Conservation (phyloP, 2,113 vertebrate genomes). For the Hystrix brachyura region DNA sequence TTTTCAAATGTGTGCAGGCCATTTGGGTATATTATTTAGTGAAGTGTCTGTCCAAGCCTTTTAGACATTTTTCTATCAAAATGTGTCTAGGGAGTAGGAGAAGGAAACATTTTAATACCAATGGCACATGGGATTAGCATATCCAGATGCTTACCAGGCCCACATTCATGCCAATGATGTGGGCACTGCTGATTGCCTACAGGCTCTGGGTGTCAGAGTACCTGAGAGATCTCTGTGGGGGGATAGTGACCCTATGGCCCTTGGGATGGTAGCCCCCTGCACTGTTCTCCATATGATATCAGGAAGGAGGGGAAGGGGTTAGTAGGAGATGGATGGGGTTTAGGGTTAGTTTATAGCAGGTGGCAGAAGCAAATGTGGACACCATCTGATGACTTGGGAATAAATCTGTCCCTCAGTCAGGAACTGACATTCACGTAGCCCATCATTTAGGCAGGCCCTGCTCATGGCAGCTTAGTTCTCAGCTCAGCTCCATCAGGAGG, state of each 20-base stretch:
- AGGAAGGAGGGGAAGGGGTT: background rate
- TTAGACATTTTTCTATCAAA: background rate
- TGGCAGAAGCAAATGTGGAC: background rate
- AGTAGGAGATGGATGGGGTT: background rate
- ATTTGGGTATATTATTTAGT: background rate
- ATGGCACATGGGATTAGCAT: background rate
- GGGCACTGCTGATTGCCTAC: background rate
- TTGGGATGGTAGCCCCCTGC: background rate
- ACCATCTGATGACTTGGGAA: background rate
- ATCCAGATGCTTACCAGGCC: background rate
- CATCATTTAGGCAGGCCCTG: background rate
- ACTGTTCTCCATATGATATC: background rate
- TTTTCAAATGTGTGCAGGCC: background rate
- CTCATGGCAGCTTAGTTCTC: background rate
- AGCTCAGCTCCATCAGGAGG: background rate
- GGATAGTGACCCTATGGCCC: background rate
- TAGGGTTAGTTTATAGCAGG: background rate
- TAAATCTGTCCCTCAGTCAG: background rate
- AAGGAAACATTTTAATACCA: background rate
- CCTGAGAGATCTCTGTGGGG: background rate
- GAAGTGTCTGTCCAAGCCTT: background rate
- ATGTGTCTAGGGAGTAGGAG: background rate
- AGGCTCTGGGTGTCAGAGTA: background rate
- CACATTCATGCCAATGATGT: background rate
- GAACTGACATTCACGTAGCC: accelerated